phyloP scores from a whole-genome alignment of 2,797 vertebrate genomes.

The Alouatta caraya region DNA sequence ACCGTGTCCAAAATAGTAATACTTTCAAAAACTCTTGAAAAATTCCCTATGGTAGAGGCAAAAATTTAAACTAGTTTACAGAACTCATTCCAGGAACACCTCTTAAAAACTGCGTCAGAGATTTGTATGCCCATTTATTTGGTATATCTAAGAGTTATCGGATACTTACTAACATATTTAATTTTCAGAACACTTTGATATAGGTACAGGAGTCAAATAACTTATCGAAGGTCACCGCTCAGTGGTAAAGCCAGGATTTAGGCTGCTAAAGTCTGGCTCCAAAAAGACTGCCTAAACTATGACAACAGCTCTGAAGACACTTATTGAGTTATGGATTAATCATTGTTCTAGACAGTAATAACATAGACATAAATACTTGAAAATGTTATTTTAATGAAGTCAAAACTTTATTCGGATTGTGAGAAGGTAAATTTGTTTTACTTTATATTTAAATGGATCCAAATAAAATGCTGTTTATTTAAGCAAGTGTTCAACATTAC shows the following conservation, averaged over 20 bases:
- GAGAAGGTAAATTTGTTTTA: background rate
- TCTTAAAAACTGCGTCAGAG: background rate
- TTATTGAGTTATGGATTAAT: background rate
- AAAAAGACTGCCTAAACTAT: background rate
- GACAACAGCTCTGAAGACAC: background rate
- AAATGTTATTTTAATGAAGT: background rate
- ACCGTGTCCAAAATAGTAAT: background rate
- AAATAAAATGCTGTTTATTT: background rate
- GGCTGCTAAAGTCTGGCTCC: background rate
- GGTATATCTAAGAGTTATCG: background rate
- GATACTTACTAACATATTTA: background rate
- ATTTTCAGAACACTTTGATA: background rate
- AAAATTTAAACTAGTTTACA: conserved; percentile 14
- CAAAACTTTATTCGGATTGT: background rate
- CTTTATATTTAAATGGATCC: background rate
- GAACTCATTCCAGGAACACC: background rate
- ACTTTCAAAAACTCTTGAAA: background rate
- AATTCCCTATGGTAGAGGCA: background rate
- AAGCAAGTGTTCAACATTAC: background rate
- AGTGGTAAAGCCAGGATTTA: background rate
- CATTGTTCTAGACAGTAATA: background rate
- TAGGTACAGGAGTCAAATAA: background rate
- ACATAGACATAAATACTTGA: background rate
- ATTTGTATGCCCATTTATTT: background rate
- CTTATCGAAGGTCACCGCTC: background rate